Evolutionary conservation across 2,797 vertebrate species (phyloP).

Genomic region (Morelia viridis): DNA sequence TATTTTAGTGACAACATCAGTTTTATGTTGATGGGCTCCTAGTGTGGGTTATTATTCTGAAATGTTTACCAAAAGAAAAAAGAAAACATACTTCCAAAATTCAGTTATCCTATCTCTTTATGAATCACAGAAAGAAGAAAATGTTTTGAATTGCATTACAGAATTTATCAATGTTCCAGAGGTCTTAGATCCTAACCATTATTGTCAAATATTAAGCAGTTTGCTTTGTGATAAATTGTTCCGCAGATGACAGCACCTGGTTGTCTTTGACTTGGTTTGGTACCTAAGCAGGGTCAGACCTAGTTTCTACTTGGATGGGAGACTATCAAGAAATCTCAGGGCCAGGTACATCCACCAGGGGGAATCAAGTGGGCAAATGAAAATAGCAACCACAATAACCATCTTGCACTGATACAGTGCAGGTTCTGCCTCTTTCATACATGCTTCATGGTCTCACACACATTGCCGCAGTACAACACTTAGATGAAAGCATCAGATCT

Average conservation of each 20-base stretch:
- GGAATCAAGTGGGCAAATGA: neutral
- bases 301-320: neutral
- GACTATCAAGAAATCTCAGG: neutral
- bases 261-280: neutral
- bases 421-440: neutral
- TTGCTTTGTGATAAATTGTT: neutral
- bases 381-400: neutral
- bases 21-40: constrained; percentile 42
- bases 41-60: constrained; percentile 44
- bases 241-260: neutral
- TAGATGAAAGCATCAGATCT: neutral
- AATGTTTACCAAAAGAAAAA: constrained; percentile 56
- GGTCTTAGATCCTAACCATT: neutral
- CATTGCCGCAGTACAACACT: neutral
- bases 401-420: neutral
- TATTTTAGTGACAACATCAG: constrained; percentile 45
- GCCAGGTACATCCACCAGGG: neutral
- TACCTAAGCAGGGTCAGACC: neutral
- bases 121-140: constrained; percentile 16
- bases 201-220: neutral
- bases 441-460: neutral
- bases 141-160: constrained; percentile 11
- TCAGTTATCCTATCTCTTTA: constrained; percentile 7
- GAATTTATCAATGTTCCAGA: neutral
- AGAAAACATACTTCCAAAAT: constrained; percentile 40